Evolutionary conservation across 1,140 invertebrate species (phyloP), one percentile per base, ranked within the genome.

Genomic region (Protaetia brevitarsis): DNA sequence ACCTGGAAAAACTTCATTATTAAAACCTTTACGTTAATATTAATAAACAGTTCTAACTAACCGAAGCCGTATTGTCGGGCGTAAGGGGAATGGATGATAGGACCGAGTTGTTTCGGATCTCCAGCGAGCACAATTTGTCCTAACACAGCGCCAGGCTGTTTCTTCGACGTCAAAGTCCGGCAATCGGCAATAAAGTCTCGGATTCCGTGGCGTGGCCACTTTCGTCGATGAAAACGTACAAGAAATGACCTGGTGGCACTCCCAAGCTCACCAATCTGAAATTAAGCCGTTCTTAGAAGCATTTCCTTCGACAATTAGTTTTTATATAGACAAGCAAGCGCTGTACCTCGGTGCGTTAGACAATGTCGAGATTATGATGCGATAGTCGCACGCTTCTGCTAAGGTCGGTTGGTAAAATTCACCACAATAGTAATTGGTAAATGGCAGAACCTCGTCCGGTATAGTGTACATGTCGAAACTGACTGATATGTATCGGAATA

Each of bases 41-140:
- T 56, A 5, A 19, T 3, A 21, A 2, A 19, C 11, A 23, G 23
- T 16, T 56, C 6, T 56, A 23, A 69, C 89, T 85, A 75, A 29
- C 83, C 79, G 26, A 94, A 80, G 16, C 91, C 92, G 73, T 82
- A 88, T 5, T 82, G 75, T 16, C 72, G 74, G 0, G 89, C 87
- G 63, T 86, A 80, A 45, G 79, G 81, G 30, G 90, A 93, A 63
- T 86, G 78, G 5, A 95, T 79, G 6, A 96, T 85, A 5, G 95
- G 92, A 0, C 94, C 95, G 28, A 98, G 82, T 79, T 98, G 96
- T 76, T 89, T 82, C 11, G 93, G 95, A 84, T 98, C 96, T 5
- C 96, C 96, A 67, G 94, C 91, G 3, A 98, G 79, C 66, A 97
- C 80, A 5, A 94, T 84, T 79, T 91, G 89, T 1, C 87, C 86